phyloP scores from a whole-genome alignment of 2,797 vertebrate genomes.

The Syndactyla subalaris region DNA sequence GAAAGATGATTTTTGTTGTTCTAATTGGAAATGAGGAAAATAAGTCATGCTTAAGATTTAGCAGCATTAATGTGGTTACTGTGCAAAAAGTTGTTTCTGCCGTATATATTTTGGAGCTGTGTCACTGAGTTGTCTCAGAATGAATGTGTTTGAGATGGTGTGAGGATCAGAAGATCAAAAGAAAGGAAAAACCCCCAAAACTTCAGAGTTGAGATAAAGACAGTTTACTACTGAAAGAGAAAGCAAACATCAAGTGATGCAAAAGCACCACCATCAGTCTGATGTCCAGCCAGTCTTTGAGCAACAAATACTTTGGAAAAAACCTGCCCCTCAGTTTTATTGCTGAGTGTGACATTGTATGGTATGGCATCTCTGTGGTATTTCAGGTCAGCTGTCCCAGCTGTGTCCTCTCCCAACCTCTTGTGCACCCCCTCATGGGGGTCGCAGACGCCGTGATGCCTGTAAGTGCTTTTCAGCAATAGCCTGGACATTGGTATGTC shows the following conservation, averaged over 20 bases:
- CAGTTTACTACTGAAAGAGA: neutral
- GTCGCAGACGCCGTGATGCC: neutral
- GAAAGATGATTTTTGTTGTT: neutral
- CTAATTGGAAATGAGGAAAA: neutral
- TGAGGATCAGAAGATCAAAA: neutral
- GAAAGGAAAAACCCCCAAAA: accelerated
- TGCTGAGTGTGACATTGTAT: neutral
- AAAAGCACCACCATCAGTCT: neutral
- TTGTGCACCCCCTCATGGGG: neutral
- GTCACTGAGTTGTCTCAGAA: neutral
- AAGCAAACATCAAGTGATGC: neutral
- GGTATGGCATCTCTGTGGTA: neutral
- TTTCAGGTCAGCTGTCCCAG: slow-evolving; percentile 63
- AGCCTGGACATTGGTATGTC: neutral
- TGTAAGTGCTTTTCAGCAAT: neutral
- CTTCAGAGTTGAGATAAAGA: neutral
- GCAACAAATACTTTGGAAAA: neutral
- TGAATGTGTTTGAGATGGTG: neutral
- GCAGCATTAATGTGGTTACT: neutral
- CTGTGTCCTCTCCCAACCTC: slow-evolving; percentile 39
- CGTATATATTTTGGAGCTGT: neutral
- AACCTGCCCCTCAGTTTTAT: neutral
- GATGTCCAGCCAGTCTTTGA: neutral
- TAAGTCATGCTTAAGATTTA: neutral
- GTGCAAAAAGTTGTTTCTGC: neutral